phyloP scores from a whole-genome alignment of 2,797 vertebrate species.

The Chromis chromis region DNA sequence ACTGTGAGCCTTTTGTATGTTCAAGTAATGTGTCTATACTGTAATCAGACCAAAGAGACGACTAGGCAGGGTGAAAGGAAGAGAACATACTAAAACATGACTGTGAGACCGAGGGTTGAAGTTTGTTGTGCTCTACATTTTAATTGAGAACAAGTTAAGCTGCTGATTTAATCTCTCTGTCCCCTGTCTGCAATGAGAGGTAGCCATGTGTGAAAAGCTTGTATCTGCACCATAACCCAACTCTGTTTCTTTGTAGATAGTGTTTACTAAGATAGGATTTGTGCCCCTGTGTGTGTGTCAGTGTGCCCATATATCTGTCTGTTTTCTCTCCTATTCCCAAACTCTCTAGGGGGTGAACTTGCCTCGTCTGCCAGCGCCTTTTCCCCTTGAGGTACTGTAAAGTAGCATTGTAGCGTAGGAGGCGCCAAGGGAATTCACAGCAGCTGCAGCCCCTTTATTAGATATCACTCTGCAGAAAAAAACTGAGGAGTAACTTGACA shows the following conservation, averaged over 20 bases:
- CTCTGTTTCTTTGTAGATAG: slow-evolving; percentile 36
- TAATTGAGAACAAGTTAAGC: slow-evolving; percentile 70
- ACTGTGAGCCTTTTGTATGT: not conserved
- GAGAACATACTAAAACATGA: slow-evolving; percentile 25
- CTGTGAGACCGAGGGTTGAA: slow-evolving; percentile 12
- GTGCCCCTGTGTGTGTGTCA: slow-evolving; percentile 10
- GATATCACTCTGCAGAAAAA: slow-evolving; percentile 42
- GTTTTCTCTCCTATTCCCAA: slow-evolving; percentile 44
- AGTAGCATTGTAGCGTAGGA: slow-evolving; percentile 33
- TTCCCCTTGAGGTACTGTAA: slow-evolving; percentile 49
- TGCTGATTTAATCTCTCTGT: slow-evolving; percentile 68
- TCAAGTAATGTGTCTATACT: slow-evolving; percentile 20
- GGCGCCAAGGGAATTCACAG: slow-evolving; percentile 58
- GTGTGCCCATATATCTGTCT: slow-evolving; percentile 25
- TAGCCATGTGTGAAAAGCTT: slow-evolving; percentile 58
- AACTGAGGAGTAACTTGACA: slow-evolving; percentile 52
- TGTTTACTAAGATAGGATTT: slow-evolving; percentile 35
- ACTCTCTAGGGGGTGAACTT: slow-evolving; percentile 49
- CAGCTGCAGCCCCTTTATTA: slow-evolving; percentile 54
- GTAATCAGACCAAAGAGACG: slow-evolving; percentile 13
- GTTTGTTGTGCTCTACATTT: slow-evolving; percentile 56
- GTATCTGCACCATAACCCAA: slow-evolving; percentile 48
- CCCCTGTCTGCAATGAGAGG: slow-evolving; percentile 48
- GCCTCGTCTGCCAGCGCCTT: slow-evolving; percentile 53
- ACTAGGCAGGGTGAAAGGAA: slow-evolving; percentile 7